Evolutionary conservation across 2,797 vertebrate species (phyloP), one percentile per base, ranked within the genome.

Genomic region (Nasua narica): DNA sequence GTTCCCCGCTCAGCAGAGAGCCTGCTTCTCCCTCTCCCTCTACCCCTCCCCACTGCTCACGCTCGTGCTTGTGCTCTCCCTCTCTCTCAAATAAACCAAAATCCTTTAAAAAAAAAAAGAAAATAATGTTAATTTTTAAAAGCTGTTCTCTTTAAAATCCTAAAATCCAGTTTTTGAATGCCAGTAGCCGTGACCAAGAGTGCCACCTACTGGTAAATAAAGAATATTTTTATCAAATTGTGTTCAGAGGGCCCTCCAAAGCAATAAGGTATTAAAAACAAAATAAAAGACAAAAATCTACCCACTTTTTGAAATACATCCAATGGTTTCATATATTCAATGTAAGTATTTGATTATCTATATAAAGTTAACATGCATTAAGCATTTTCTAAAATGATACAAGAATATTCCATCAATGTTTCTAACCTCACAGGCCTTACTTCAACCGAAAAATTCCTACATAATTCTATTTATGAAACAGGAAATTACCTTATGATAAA

Each of bases 161-260:
- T 81, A 91, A 95, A 81, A 89, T 56, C 58, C 65, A 58, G 7
- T 40, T 96, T 90, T 70, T 3, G 87, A 74, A 56, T 18, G 81
- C 35, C n/a, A 82, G 50, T 29, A 87, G 54, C 46, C 82, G 43
- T 56, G 65, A 92, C 92, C 92, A 67, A 93, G 32, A 88, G 91
- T 14, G 70, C 96, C 96, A 98, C 35, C 97, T 98, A 46, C 91
- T 96, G 98, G 82, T 25, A 70, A 90, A 5, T 1, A 96, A 54
- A 18, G 5, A 16, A 6, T 13, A 91, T 70, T 89, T 92, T 94
- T 2, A 70, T 74, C 81, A 94, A 92, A 92, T 19, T 89, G 83
- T 72, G 50, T 65, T 88, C 29, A 62, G 84, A 82, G n/a, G 40
- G 4, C 29, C 35, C 94, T 79, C 12, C 27, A 93, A 94, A 86